These are phyloP conservation scores for Luehdorfia chinensis DNA, from an alignment of 1,140 invertebrate genomes.

Conservation along the genomic window DNA sequence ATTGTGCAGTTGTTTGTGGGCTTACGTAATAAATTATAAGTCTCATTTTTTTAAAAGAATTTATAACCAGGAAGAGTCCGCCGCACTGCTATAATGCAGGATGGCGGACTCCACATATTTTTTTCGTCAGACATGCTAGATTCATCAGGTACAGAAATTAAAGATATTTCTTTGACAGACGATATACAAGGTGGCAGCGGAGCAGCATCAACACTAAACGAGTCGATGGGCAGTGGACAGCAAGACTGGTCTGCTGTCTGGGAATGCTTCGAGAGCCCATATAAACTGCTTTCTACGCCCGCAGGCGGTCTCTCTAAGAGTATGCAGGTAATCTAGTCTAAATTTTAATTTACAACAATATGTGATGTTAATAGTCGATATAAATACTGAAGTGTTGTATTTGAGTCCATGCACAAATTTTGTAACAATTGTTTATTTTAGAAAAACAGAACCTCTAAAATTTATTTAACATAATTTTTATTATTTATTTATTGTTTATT, in stretches of 20 bases:
- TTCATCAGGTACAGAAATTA: too few relatives aligned
- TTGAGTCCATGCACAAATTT: neutral
- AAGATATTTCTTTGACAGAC: conserved; percentile 41
- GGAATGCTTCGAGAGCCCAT: conserved; percentile 89
- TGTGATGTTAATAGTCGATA: too few relatives aligned
- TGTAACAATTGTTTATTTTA: neutral
- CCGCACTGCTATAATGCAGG: too few relatives aligned
- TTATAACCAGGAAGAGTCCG: too few relatives aligned
- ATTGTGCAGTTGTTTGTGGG: too few relatives aligned
- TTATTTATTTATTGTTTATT: neutral
- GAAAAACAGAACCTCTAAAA: neutral
- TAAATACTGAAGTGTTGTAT: too few relatives aligned
- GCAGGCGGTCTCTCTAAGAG: conserved; percentile 82
- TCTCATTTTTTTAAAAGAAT: too few relatives aligned
- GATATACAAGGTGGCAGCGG: conserved; percentile 44
- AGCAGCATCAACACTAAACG: conserved; percentile 55
- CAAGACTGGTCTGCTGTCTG: conserved; percentile 90
- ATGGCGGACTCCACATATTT: too few relatives aligned
- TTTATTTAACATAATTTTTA: neutral
- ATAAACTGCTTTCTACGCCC: conserved; percentile 79
- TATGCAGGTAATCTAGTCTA: conserved; percentile 76
- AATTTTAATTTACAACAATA: too few relatives aligned
- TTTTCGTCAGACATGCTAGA: too few relatives aligned
- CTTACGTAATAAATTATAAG: too few relatives aligned
- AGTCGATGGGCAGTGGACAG: conserved; percentile 79